phyloP scores from a whole-genome alignment of 1,140 invertebrate genomes.

The Drosophila jambulina region DNA sequence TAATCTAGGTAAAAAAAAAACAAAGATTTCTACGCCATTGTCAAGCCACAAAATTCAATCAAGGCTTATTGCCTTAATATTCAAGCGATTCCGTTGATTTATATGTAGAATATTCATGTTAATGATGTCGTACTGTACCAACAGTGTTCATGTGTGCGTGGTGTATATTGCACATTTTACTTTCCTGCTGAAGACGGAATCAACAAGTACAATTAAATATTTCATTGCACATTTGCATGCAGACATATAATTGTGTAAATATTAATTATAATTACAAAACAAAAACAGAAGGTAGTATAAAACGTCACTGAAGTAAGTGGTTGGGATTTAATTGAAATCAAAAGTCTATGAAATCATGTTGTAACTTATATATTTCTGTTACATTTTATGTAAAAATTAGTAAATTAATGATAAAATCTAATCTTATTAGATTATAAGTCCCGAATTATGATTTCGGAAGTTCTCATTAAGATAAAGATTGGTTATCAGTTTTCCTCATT shows the following conservation, averaged over 20 bases:
- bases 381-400: background rate
- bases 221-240: slow-evolving; percentile 1
- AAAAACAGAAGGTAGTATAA: background rate
- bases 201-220: slow-evolving; percentile 14
- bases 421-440: background rate
- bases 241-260: slow-evolving; percentile 1
- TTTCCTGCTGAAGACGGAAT: slow-evolving; percentile 8
- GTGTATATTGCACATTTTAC: slow-evolving; percentile 7
- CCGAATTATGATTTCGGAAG: background rate
- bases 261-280: background rate
- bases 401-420: background rate
- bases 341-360: background rate
- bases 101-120: too few relatives aligned
- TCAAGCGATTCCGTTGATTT: background rate
- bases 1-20: too few relatives aligned
- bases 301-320: background rate
- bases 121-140: background rate
- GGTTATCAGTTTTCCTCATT: background rate
- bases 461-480: background rate
- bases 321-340: background rate
- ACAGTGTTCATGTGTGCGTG: background rate
- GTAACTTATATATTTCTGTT: background rate
- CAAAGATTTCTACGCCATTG: too few relatives aligned
- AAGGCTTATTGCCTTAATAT: background rate
- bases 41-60: background rate